These are phyloP conservation scores for Oreonectes daqikongensis DNA, from an alignment of 2,797 vertebrate species.

Conservation along the genomic window DNA sequence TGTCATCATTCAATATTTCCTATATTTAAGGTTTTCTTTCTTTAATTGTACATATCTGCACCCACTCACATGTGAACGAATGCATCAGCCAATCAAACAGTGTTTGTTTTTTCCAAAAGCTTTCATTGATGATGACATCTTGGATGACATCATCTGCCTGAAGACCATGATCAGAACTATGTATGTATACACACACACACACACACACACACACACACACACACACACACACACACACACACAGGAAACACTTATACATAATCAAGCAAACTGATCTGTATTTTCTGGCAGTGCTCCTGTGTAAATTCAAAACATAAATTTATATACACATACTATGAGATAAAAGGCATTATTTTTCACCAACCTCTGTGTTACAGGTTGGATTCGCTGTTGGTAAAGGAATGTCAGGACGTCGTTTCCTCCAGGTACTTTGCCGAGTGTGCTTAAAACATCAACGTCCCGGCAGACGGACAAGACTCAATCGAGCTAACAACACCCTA, in stretches of 20 bases:
- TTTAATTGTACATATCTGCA: background rate
- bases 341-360: too few relatives aligned
- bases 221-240: background rate
- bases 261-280: too few relatives aligned
- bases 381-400: background rate
- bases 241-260: too few relatives aligned
- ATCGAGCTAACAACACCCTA: background rate
- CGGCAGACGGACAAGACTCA: background rate
- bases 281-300: background rate
- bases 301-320: background rate
- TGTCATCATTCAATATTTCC: background rate
- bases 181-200: background rate
- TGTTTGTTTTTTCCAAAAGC: background rate
- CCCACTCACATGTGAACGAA: background rate
- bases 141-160: constrained; percentile 16
- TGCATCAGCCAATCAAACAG: background rate
- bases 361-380: constrained; percentile 6
- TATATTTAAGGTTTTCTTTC: background rate
- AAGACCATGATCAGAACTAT: constrained; percentile 4
- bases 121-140: constrained; percentile 26
- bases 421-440: constrained; percentile 36
- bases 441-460: background rate
- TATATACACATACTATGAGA: background rate
- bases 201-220: background rate
- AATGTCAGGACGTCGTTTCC: constrained; percentile 20